A percentile compares a stretch with the other conserved stretches of the same genome.
Conservation (phyloP, 2,888 invertebrate genomes). For the Caenorhabditis auriculariae region DNA sequence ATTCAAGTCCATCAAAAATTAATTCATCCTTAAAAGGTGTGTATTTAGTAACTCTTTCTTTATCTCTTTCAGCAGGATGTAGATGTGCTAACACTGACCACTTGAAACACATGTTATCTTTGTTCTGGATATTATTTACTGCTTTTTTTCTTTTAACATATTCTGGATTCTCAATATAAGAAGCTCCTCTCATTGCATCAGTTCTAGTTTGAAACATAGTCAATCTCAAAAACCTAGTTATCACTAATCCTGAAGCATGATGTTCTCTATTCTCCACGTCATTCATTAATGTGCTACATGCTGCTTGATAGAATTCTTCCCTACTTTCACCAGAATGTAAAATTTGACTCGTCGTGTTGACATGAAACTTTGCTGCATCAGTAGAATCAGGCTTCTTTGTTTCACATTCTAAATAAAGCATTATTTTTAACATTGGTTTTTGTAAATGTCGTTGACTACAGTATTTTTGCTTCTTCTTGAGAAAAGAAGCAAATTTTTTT, state of each 20-base stretch:
- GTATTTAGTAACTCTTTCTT: constrained; percentile 30
- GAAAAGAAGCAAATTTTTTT: constrained; percentile 10
- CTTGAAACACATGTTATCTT: constrained; percentile 31
- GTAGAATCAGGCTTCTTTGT: constrained; percentile 9
- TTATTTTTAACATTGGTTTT: constrained; percentile 20
- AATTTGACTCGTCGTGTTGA: constrained; percentile 4
- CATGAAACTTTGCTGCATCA: constrained; percentile 3
- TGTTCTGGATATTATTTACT: constrained; percentile 25
- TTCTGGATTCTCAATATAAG: constrained; percentile 15
- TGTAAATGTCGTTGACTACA: constrained; percentile 20
- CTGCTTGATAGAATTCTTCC: constrained; percentile 13
- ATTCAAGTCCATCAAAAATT: constrained; percentile 24
- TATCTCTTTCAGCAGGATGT: constrained; percentile 19
- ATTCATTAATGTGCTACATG: constrained; percentile 12
- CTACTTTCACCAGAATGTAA: constrained; percentile 15
- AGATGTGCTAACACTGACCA: constrained; percentile 29
- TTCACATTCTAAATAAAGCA: constrained; percentile 5
- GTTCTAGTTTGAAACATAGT: constrained; percentile 15
- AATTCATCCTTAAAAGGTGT: constrained; percentile 16
- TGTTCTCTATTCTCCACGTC: constrained; percentile 16
- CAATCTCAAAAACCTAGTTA: constrained; percentile 9
- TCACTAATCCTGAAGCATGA: constrained; percentile 15
- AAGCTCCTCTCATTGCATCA: constrained; percentile 9
- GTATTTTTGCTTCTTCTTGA: constrained; percentile 21
- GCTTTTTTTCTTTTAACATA: constrained; percentile 24